Evolutionary conservation across 2,797 vertebrate genomes (phyloP), one percentile per base, ranked within the genome.

Genomic region (Eremophila alpestris): DNA sequence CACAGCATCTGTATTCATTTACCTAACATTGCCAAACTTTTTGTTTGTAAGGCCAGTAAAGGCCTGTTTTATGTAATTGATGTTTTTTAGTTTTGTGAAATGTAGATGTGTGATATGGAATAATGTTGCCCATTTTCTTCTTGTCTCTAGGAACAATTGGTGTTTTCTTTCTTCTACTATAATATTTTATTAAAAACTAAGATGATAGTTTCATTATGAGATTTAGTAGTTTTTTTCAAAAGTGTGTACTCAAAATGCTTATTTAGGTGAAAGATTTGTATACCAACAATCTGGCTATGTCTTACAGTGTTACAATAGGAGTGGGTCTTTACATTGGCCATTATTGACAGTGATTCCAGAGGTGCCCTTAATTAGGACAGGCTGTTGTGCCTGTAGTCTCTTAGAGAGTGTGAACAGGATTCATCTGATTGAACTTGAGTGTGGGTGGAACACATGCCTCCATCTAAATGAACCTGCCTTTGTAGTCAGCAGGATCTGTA

Each of bases 1-100:
- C n/a, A 30, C 70, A 59, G 20, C 78, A 87, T 94, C 85, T 96
- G 75, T 95, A 81, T 91, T 91, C 41, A 87, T 94, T 96, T 94
- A 77, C 41, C 34, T 83, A 83, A 68, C 46, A 7, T 23, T 82
- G 55, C 48, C 43, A 89, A 90, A 71, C 56, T 96, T 94, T 78
- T 81, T 38, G 38, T 38, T 38, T 38, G 38, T 38, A 38, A 38
- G 38, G 38, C 38, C 38, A 38, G 5, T 83, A 70, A 94, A 68
- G n/a, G 26, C 51, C 52, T 91, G 23, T 87, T 79, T 94, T 89
- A 60, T 80, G 74, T 76, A 87, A 60, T 60, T 94, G 54, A 76
- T 76, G 34, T 55, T 64, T 89, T 95, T 49, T 89, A 40, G 20
- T 95, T 41, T 75, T 79, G 26, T 92, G 73, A 91, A 83, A 73